Evolutionary conservation across 2,888 invertebrate species (phyloP), one percentile per base, ranked within the genome.

Genomic region (Drosophila barbarae): DNA sequence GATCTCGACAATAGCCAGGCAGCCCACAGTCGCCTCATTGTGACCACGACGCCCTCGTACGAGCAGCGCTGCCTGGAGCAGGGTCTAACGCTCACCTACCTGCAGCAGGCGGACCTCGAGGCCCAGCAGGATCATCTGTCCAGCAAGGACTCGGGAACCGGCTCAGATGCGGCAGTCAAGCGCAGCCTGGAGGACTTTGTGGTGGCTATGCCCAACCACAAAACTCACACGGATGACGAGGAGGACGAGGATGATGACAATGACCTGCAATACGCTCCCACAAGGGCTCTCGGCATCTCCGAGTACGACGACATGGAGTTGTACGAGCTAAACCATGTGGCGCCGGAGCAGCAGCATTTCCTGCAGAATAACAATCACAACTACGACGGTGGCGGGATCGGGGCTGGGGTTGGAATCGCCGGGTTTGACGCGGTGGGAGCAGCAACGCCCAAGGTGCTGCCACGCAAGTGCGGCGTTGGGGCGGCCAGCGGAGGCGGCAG

Each of bases 101-200:
- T 87, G 49, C 76, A 82, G 50, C 78, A 86, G 39, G 71, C 78
- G 12, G 82, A 84, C 34, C 58, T 71, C 5, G 86, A 87, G 15
- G 69, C 77, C 9, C 87, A 88, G 53, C 87, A 86, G 65, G 87
- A 87, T 79, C 86, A 87, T 71, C 65, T 87, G 34, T 87, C 87
- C 3, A 87, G 87, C 73, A 88, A 88, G 59, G 87, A 87, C 49
- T 87, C 87, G 1, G 87, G 87, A n/a, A 87, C 87, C 0, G 87
- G 88, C 3, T 87, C 88, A 0, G 87, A 88, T 81, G 87, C 87
- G 7, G 88, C 88, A 0, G 87, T 83, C 13, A 88, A 88, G 58
- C 87, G 87, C 13, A 87, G 88, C 28, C 66, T 88, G 1, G 87
- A 87, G 44, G 87, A 88, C 61, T 87, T 88, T 55, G 74, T 65